phyloP scores from a whole-genome alignment of 1,140 invertebrate species.

The Pseudomyrmex flavicornis region DNA sequence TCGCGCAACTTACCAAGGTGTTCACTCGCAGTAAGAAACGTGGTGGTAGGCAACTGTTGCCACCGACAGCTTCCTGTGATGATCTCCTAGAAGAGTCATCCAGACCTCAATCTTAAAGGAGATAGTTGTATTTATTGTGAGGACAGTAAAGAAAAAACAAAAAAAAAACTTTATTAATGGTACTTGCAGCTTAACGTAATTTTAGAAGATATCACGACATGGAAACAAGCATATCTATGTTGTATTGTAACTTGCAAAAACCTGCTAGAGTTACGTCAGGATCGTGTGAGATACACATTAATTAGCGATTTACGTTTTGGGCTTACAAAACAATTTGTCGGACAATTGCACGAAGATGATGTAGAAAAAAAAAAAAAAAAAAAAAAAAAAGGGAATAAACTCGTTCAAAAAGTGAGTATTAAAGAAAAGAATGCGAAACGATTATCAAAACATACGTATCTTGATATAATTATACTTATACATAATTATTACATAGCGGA shows the following conservation, averaged over 20 bases:
- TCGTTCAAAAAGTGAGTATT: slow-evolving; percentile 5
- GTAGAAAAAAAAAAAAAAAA: no score
- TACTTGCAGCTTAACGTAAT: slow-evolving; percentile 35
- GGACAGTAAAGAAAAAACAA: neutral
- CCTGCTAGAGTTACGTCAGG: slow-evolving; percentile 16
- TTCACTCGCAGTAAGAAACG: slow-evolving; percentile 91
- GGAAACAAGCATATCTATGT: slow-evolving; percentile 65
- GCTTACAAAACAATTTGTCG: no score
- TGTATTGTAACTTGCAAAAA: slow-evolving; percentile 33
- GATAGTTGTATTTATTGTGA: neutral
- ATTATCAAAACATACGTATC: slow-evolving; percentile 56
- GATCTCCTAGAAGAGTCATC: slow-evolving; percentile 83
- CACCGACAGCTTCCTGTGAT: slow-evolving; percentile 83
- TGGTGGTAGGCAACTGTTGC: slow-evolving; percentile 84
- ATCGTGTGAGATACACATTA: slow-evolving; percentile 39
- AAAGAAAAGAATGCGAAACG: slow-evolving; percentile 2
- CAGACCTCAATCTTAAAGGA: slow-evolving; percentile 77
- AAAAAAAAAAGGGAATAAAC: slow-evolving; percentile 27
- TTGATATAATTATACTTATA: slow-evolving; percentile 36
- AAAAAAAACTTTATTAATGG: slow-evolving; percentile 15
- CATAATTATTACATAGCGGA: slow-evolving; percentile 49
- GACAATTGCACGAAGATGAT: no score
- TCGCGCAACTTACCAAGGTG: slow-evolving; percentile 91
- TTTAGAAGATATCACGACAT: slow-evolving; percentile 31
- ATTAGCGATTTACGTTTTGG: slow-evolving; percentile 49